phyloP scores from a whole-genome alignment of 2,888 invertebrate species.

The Koerneria pararmatus region DNA sequence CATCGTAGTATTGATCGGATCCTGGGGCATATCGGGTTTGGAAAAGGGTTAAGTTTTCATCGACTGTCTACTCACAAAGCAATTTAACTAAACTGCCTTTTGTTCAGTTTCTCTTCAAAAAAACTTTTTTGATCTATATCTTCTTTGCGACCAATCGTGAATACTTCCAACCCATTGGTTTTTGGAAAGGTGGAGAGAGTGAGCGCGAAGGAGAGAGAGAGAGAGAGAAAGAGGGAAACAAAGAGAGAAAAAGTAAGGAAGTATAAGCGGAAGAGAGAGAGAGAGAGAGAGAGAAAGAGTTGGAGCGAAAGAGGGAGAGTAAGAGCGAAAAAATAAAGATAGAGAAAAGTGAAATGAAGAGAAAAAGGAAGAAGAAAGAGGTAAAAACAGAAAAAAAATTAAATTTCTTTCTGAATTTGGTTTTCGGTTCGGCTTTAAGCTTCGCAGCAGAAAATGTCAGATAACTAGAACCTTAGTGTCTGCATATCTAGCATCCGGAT shows the following conservation, averaged over 20 bases:
- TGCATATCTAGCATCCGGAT: slow-evolving; percentile 44
- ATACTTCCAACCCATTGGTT: neutral
- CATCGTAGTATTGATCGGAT: slow-evolving; percentile 7
- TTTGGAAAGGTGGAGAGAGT: neutral
- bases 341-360: too few relatives aligned
- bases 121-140: too few relatives aligned
- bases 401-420: neutral
- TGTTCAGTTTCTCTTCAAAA: too few relatives aligned
- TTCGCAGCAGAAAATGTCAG: neutral
- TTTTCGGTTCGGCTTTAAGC: neutral
- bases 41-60: too few relatives aligned
- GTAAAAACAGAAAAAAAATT: neutral
- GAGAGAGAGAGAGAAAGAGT: slow-evolving; percentile 21
- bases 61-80: too few relatives aligned
- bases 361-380: neutral
- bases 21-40: slow-evolving; percentile 9
- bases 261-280: slow-evolving; percentile 8
- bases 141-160: too few relatives aligned
- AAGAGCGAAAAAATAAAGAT: slow-evolving; percentile 11
- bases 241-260: neutral
- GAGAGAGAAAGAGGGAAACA: neutral
- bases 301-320: slow-evolving; percentile 24
- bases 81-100: too few relatives aligned
- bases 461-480: slow-evolving; percentile 43
- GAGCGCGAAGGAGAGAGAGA: too few relatives aligned